These are phyloP conservation scores for Magallana nippona DNA, from an alignment of 2,888 invertebrate species.

Conservation along the genomic window DNA sequence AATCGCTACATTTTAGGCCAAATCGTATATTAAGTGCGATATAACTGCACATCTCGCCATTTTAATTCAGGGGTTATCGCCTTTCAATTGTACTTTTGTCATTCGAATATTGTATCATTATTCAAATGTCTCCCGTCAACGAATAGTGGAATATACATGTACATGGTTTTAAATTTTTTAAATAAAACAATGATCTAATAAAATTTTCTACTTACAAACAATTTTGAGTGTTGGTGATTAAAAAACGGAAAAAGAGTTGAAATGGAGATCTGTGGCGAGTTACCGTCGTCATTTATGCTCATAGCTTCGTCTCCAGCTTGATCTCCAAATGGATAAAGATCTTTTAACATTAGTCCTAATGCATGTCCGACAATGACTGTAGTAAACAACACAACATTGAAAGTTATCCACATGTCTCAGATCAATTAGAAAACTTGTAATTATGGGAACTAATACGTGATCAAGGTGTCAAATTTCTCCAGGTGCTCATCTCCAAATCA, in stretches of 20 bases:
- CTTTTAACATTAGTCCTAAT: not conserved
- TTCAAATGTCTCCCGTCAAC: no score
- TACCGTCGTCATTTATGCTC: conserved; percentile 34
- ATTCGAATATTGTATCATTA: no score
- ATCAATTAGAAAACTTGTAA: no score
- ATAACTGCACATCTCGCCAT: no score
- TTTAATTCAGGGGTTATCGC: no score
- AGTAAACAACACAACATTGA: not conserved
- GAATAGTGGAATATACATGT: no score
- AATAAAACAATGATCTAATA: not conserved
- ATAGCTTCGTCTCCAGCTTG: conserved; percentile 16
- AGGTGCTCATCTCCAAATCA: not conserved
- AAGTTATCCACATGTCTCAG: not conserved
- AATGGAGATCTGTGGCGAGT: conserved; percentile 20
- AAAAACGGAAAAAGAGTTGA: conserved; percentile 41
- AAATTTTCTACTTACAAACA: conserved; percentile 35
- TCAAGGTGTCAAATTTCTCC: not conserved
- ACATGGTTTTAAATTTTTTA: no score
- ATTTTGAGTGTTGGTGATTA: conserved; percentile 37
- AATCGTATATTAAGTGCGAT: no score
- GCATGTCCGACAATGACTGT: not conserved
- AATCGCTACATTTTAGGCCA: no score
- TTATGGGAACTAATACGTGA: not conserved
- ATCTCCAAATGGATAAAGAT: conserved; percentile 38
- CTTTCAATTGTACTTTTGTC: no score